phyloP scores from a whole-genome alignment of 2,113 vertebrate genomes.

The Thamnophis sirtalis region DNA sequence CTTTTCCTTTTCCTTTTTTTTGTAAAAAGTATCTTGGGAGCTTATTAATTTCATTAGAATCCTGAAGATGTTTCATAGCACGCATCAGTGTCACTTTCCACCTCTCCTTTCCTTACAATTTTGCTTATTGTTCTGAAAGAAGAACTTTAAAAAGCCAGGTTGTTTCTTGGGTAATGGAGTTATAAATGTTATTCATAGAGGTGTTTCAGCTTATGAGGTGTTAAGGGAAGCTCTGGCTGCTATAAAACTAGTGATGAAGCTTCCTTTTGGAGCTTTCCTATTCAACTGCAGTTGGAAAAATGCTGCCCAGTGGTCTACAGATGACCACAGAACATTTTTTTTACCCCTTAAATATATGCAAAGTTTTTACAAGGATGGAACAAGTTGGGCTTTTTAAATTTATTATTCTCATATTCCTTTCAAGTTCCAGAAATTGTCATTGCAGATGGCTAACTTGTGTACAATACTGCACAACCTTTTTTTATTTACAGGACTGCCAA shows the following conservation, averaged over 20 bases:
- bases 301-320: background rate
- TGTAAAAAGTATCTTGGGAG: constrained; percentile 41
- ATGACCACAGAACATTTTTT: background rate
- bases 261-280: background rate
- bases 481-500: background rate
- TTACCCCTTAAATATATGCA: too few relatives aligned
- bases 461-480: background rate
- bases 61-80: constrained; percentile 46
- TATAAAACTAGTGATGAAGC: background rate
- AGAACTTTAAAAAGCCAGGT: constrained; percentile 4
- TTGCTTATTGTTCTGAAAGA: constrained; percentile 36
- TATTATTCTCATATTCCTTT: background rate
- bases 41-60: constrained; percentile 55
- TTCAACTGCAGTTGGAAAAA: background rate
- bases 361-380: background rate
- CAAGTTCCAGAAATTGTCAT: background rate
- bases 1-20: constrained; percentile 43
- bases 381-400: background rate
- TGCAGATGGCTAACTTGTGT: background rate
- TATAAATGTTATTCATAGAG: constrained; percentile 7
- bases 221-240: background rate
- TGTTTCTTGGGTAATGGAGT: constrained; percentile 26
- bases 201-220: background rate
- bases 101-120: background rate
- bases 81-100: constrained; percentile 23